These are phyloP conservation scores for Anabacerthia variegaticeps DNA, from an alignment of 2,797 vertebrate species.

Conservation along the genomic window DNA sequence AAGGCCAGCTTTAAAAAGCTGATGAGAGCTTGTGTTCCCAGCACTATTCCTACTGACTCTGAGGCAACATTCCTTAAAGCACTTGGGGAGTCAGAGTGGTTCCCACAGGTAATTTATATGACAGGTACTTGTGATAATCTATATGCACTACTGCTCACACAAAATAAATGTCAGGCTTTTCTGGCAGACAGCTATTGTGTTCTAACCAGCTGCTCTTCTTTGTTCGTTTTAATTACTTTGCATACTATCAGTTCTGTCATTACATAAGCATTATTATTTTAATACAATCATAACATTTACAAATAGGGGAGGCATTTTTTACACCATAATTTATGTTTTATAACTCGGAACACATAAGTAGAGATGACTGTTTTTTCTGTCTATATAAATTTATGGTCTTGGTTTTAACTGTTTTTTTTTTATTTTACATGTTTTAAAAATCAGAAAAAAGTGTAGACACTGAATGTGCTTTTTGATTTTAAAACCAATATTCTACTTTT, in stretches of 20 bases:
- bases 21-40: slow-evolving; percentile 93
- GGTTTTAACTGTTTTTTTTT: background rate
- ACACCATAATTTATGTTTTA: background rate
- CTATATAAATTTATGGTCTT: background rate
- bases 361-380: background rate
- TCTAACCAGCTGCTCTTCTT: background rate
- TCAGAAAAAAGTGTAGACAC: background rate
- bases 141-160: background rate
- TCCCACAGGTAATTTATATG: slow-evolving; percentile 86
- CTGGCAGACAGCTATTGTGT: background rate
- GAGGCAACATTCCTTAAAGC: slow-evolving; percentile 93
- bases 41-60: slow-evolving; percentile 83
- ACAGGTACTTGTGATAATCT: slow-evolving; percentile 15
- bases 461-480: background rate
- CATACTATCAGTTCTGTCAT: background rate
- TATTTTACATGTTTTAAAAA: background rate
- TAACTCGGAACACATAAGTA: background rate
- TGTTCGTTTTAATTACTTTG: background rate
- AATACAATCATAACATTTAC: background rate
- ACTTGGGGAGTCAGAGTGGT: slow-evolving; percentile 96
- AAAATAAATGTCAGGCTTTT: slow-evolving; percentile 18
- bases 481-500: background rate
- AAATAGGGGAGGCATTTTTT: background rate
- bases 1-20: slow-evolving; percentile 96
- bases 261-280: background rate